These are phyloP conservation scores for Copidosoma aretas DNA, from an alignment of 2,888 invertebrate species.

Conservation along the genomic window DNA sequence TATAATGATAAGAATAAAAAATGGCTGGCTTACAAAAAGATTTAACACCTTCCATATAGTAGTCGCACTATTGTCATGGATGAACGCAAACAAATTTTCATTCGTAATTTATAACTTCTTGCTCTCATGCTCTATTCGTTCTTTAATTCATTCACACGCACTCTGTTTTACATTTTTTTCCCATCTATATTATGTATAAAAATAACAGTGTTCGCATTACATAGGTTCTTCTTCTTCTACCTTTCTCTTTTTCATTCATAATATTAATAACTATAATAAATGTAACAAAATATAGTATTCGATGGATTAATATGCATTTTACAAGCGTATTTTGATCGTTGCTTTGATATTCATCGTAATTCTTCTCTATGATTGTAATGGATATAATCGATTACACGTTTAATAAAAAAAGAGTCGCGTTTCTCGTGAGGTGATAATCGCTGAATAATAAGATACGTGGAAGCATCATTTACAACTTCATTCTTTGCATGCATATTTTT, in stretches of 20 bases:
- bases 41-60: constrained; percentile 12
- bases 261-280: constrained; percentile 57
- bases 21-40: constrained; percentile 21
- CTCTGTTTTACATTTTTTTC: constrained; percentile 22
- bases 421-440: constrained; percentile 19
- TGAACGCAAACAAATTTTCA: constrained; percentile 50
- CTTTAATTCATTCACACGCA: constrained; percentile 33
- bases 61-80: constrained; percentile 55
- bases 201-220: constrained; percentile 58
- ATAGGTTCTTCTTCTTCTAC: constrained; percentile 49
- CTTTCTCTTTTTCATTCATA: constrained; percentile 47
- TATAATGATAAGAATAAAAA: constrained; percentile 37
- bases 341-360: constrained; percentile 56
- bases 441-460: constrained; percentile 9
- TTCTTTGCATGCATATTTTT: constrained; percentile 11
- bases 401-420: constrained; percentile 11
- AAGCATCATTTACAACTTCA: constrained; percentile 17
- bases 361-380: constrained; percentile 18
- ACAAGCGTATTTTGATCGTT: constrained; percentile 64
- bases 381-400: constrained; percentile 23
- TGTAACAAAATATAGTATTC: constrained; percentile 62
- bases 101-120: constrained; percentile 31
- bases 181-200: constrained; percentile 51
- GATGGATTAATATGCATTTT: constrained; percentile 60
- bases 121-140: constrained; percentile 29